phyloP scores from a whole-genome alignment of 1,140 invertebrate species.

The Heliconius hermathena region DNA sequence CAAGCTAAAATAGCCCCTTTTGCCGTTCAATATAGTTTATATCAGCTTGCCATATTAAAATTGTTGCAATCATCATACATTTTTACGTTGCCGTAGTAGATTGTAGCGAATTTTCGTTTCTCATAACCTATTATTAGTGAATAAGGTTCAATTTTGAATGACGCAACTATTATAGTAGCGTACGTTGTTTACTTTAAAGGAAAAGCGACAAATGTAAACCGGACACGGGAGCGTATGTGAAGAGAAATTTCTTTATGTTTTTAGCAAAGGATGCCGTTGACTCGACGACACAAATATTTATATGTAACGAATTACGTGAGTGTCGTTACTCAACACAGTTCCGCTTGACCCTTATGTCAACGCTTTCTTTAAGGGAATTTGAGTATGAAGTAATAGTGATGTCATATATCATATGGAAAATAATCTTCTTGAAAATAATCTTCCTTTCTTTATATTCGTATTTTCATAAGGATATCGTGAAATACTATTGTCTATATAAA shows the following conservation, averaged over 20 bases:
- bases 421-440: no score
- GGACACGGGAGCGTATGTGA: conserved; percentile 66
- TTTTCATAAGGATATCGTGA: background rate
- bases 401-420: background rate
- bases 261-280: conserved; percentile 66
- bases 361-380: conserved; percentile 31
- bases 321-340: conserved; percentile 16
- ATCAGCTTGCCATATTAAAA: background rate
- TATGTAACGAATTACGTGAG: conserved; percentile 46
- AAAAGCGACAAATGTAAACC: conserved; percentile 72
- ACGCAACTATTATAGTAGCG: background rate
- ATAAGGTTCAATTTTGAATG: conserved; percentile 28
- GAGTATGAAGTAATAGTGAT: background rate
- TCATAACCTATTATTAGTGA: background rate
- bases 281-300: conserved; percentile 56
- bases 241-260: conserved; percentile 69
- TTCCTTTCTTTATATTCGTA: background rate
- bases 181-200: conserved; percentile 60
- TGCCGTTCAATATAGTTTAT: background rate
- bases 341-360: conserved; percentile 18
- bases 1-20: background rate
- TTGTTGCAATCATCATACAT: background rate
- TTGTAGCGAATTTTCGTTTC: background rate
- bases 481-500: background rate
- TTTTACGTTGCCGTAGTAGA: background rate